phyloP scores from a whole-genome alignment of 2,888 invertebrate species.

The Pinctada fucata region DNA sequence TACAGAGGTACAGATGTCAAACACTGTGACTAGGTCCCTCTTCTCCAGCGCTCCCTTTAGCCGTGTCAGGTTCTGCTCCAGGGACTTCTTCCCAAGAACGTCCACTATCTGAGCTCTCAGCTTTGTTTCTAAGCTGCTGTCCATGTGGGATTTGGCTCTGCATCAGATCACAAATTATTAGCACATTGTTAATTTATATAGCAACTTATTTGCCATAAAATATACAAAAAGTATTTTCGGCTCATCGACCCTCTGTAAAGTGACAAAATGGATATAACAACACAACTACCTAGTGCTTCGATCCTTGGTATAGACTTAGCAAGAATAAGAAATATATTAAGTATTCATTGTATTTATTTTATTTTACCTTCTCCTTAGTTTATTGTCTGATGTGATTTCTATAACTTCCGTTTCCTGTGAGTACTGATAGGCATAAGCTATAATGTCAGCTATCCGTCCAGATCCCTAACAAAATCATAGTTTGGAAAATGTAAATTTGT shows the following conservation, averaged over 20 bases:
- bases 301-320: no score
- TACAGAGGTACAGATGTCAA: slow-evolving; percentile 58
- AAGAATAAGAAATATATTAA: not conserved
- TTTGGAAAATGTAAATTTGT: no score
- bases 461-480: slow-evolving; percentile 64
- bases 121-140: not conserved
- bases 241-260: no score
- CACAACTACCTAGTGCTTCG: no score
- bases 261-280: no score
- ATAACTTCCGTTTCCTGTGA: slow-evolving; percentile 61
- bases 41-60: slow-evolving; percentile 62
- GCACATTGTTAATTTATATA: no score
- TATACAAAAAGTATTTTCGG: no score
- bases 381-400: slow-evolving; percentile 41
- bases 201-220: no score
- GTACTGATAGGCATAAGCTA: slow-evolving; percentile 72
- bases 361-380: slow-evolving; percentile 3
- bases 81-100: slow-evolving; percentile 52
- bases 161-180: no score
- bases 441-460: slow-evolving; percentile 75
- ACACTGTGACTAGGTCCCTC: slow-evolving; percentile 71
- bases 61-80: not conserved
- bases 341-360: not conserved
- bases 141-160: not conserved
- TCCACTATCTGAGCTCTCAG: slow-evolving; percentile 55